These are phyloP conservation scores for Pseudopipra pipra DNA, from an alignment of 2,113 vertebrate genomes.

Conservation along the genomic window DNA sequence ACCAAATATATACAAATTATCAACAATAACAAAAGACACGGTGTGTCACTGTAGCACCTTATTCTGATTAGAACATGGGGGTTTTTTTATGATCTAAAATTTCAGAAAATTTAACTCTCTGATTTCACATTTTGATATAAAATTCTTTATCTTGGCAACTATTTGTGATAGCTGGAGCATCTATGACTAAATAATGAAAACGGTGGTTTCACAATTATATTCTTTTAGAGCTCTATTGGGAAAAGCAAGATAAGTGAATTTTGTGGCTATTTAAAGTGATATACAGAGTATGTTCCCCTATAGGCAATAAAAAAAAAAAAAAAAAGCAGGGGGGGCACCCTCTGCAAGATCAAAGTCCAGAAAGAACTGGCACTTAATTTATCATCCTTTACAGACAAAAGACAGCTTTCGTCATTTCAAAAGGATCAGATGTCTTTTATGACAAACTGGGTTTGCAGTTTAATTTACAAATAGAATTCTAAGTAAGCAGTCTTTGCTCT, in stretches of 20 bases:
- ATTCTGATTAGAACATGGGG: background rate
- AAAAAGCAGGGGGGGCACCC: background rate
- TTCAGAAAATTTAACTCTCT: slow-evolving; percentile 10
- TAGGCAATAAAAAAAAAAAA: slow-evolving; percentile 63
- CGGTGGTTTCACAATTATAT: background rate
- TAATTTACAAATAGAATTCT: slow-evolving; percentile 90
- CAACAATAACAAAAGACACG: background rate
- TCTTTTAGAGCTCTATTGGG: background rate
- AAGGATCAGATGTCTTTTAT: slow-evolving; percentile 88
- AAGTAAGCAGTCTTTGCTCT: slow-evolving; percentile 77
- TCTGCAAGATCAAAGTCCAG: slow-evolving; percentile 89
- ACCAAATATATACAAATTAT: background rate
- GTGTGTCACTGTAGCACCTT: background rate
- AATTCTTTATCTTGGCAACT: background rate
- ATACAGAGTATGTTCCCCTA: slow-evolving; percentile 80
- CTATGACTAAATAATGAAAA: slow-evolving; percentile 19
- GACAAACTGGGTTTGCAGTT: slow-evolving; percentile 88
- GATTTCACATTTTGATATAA: slow-evolving; percentile 8
- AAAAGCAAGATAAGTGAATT: slow-evolving; percentile 56
- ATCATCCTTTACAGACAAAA: slow-evolving; percentile 92
- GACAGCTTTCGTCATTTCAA: slow-evolving; percentile 89
- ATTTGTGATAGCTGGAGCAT: background rate
- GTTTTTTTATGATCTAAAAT: background rate
- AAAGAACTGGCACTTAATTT: slow-evolving; percentile 89
- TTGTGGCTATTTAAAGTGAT: slow-evolving; percentile 81